phyloP scores from a whole-genome alignment of 2,113 vertebrate genomes.

The Melanerpes formicivorus region DNA sequence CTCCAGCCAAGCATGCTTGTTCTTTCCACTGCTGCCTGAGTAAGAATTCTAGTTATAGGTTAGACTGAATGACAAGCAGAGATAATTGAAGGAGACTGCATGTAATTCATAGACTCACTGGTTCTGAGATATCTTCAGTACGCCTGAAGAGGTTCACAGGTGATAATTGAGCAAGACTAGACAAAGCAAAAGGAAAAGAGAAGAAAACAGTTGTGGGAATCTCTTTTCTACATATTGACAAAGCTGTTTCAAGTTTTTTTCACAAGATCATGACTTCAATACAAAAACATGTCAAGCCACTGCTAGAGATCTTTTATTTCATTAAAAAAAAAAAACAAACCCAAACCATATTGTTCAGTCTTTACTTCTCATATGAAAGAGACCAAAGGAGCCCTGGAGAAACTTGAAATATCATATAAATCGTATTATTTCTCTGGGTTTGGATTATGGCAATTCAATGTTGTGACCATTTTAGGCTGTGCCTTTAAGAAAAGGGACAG shows the following conservation, averaged over 20 bases:
- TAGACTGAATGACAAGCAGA: constrained; percentile 7
- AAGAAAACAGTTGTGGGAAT: not conserved
- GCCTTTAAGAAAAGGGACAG: too few relatives aligned
- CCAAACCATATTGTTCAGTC: too few relatives aligned
- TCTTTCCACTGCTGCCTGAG: not conserved
- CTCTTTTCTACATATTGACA: not conserved
- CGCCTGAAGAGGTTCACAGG: not conserved
- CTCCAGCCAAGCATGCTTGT: not conserved
- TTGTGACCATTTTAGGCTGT: too few relatives aligned
- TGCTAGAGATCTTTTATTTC: not conserved
- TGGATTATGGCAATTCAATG: not conserved
- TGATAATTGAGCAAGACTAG: not conserved
- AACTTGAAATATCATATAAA: not conserved
- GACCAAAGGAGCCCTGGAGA: not conserved
- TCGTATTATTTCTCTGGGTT: not conserved
- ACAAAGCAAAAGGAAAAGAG: not conserved
- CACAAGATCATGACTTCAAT: not conserved
- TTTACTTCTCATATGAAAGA: not conserved
- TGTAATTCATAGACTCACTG: not conserved
- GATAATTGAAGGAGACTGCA: not conserved
- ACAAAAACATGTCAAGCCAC: not conserved
- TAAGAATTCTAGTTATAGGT: not conserved
- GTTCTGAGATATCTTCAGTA: not conserved
- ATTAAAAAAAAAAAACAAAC: not conserved
- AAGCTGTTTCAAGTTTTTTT: not conserved